Evolutionary conservation across 2,888 invertebrate genomes (phyloP), one percentile per base, ranked within the genome.

Genomic region (Drosophila austrosaltans): DNA sequence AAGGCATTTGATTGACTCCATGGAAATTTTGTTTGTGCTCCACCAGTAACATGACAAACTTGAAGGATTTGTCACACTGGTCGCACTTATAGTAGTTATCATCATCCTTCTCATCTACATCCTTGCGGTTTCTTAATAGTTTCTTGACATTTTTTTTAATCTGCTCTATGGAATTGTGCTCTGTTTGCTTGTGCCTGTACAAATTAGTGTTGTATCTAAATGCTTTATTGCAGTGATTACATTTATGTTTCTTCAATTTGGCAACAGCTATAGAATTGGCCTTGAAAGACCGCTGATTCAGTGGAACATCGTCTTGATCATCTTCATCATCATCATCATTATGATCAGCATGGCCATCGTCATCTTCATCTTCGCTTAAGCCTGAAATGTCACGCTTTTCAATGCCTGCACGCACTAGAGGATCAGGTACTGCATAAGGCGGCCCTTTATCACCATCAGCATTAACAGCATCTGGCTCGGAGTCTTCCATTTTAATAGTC

Each of bases 71-170:
- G n/a, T 78, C 81, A 30, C 83, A 83, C 16, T 78, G 72, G 36
- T 83, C 79, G 54, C 83, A 83, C 28, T 83, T 82, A 44, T 82
- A 82, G 48, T 82, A 82, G 61, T 66, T 72, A 3, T 75, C 80
- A 39, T 54, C 71, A 5, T 75, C 75, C 20, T 57, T 60, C 2
- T 36, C 12, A 5, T 65, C 57, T 1, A 25, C 30, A 20, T 60
- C 20, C 12, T 42, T 16, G 3, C 16, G 36, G 40, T 58, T 40
- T 39, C 2, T 28, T 5, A 8, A 1, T 2, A 61, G 66, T 68
- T 69, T 80, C 78, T 78, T 71, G 8, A 58, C 48, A 8, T 57
- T 57, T 0, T 20, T 12, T 8, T 53, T 69, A 0, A 25, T 0
- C 1, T 16, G 22, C 4, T 61, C 53, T 2, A 44, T 39, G 8